Percentiles rank a stretch among this genome's conserved stretches.
These are phyloP conservation scores for Polydrusus tereticollis DNA, from an alignment of 2,888 invertebrate species.

Conservation along the genomic window DNA sequence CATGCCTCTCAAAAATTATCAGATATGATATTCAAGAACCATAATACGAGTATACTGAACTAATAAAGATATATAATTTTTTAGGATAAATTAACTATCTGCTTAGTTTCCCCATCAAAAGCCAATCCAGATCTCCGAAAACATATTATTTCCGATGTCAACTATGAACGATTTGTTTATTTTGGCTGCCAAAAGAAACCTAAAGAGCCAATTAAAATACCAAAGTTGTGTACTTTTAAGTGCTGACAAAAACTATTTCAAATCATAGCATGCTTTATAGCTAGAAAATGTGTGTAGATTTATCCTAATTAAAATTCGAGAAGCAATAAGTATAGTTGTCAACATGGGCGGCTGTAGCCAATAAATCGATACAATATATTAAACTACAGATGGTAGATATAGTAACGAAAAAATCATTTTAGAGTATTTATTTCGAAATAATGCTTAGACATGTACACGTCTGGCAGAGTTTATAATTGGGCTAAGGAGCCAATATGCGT, in stretches of 20 bases:
- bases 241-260: slow-evolving; percentile 21
- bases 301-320: slow-evolving; percentile 4
- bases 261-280: slow-evolving; percentile 13
- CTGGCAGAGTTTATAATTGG: too few relatives aligned
- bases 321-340: slow-evolving; percentile 5
- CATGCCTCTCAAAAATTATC: too few relatives aligned
- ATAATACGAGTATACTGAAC: too few relatives aligned
- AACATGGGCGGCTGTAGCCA: not conserved
- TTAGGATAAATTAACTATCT: not conserved
- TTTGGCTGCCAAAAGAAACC: slow-evolving; percentile 28
- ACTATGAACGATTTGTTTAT: slow-evolving; percentile 31
- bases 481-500: too few relatives aligned
- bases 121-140: slow-evolving; percentile 5
- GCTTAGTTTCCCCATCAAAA: not conserved
- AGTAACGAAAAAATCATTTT: too few relatives aligned
- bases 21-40: too few relatives aligned
- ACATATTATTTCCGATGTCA: slow-evolving; percentile 30
- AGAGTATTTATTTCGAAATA: too few relatives aligned
- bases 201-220: slow-evolving; percentile 18
- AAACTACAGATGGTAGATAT: not conserved
- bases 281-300: not conserved
- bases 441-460: too few relatives aligned
- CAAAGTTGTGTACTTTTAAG: slow-evolving; percentile 24
- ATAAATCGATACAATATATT: not conserved
- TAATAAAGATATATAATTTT: not conserved